Percentiles rank a stretch among this genome's conserved stretches.
phyloP scores from a whole-genome alignment of 2,113 vertebrate genomes.

The Proterorhinus semilunaris region DNA sequence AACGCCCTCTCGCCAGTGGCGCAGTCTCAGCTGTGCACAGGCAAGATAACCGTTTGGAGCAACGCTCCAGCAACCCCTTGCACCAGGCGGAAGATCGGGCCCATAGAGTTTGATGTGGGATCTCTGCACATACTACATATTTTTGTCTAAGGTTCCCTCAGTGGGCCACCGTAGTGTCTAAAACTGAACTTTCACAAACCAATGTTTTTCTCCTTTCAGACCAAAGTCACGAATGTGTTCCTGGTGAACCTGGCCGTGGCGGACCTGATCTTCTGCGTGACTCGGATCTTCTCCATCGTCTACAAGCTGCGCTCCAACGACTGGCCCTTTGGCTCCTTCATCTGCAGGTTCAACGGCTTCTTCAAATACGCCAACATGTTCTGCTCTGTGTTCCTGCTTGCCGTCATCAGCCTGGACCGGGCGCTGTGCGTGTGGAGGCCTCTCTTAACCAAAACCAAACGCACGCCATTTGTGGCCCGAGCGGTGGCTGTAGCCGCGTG shows the following conservation, averaged over 20 bases:
- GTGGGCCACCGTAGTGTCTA: too few relatives aligned
- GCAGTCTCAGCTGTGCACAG: too few relatives aligned
- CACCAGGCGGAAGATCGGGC: too few relatives aligned
- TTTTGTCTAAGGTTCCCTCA: too few relatives aligned
- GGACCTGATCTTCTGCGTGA: slow-evolving; percentile 74
- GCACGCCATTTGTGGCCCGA: slow-evolving; percentile 44
- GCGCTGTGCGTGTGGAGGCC: slow-evolving; percentile 72
- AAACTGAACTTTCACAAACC: too few relatives aligned
- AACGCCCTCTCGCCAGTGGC: too few relatives aligned
- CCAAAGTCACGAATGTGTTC: slow-evolving; percentile 73
- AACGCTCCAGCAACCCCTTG: too few relatives aligned
- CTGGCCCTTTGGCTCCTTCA: slow-evolving; percentile 75
- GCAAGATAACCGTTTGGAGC: too few relatives aligned
- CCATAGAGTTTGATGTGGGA: too few relatives aligned
- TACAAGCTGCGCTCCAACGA: slow-evolving; percentile 67
- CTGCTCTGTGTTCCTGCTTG: slow-evolving; percentile 77
- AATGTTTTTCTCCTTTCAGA: slow-evolving; percentile 19
- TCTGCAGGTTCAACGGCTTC: slow-evolving; percentile 80
- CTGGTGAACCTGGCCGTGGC: slow-evolving; percentile 78
- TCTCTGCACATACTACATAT: too few relatives aligned
- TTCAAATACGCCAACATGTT: slow-evolving; percentile 80
- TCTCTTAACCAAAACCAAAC: slow-evolving; percentile 59
- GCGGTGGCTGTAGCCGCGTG: slow-evolving; percentile 59
- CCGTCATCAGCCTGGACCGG: slow-evolving; percentile 80
- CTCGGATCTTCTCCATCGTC: slow-evolving; percentile 60